Evolutionary conservation across 2,797 vertebrate species (phyloP).

Genomic region (Trachops cirrhosus): DNA sequence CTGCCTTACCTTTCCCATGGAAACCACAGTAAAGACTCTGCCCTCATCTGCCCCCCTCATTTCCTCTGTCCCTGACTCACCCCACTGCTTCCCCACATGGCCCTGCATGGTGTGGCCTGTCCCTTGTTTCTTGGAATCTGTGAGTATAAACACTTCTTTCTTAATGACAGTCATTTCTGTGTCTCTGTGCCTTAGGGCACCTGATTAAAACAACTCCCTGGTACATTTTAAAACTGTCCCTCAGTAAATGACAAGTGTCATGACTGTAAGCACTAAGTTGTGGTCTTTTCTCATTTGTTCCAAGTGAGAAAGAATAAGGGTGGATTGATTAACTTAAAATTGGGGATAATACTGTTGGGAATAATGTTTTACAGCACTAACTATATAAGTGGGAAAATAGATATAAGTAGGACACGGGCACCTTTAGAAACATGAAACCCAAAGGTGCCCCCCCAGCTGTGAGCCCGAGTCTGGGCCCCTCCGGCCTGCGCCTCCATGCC

Average conservation of each 20-base stretch:
- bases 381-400: accelerated
- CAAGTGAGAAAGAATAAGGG: background rate
- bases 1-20: background rate
- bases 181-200: background rate
- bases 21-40: accelerated
- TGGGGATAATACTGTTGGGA: background rate
- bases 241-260: background rate
- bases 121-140: background rate
- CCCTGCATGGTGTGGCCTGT: accelerated
- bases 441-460: accelerated
- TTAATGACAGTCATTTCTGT: background rate
- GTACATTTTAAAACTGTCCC: background rate
- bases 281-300: background rate
- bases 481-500: accelerated
- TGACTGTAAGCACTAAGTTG: accelerated
- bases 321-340: background rate
- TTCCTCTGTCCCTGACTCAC: background rate
- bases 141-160: background rate
- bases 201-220: background rate
- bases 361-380: background rate
- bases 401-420: accelerated
- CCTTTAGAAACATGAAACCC: background rate
- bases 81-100: background rate
- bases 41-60: background rate
- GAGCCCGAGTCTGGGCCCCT: accelerated